phyloP scores from a whole-genome alignment of 2,113 vertebrate species.

The Burhinus oedicnemus region DNA sequence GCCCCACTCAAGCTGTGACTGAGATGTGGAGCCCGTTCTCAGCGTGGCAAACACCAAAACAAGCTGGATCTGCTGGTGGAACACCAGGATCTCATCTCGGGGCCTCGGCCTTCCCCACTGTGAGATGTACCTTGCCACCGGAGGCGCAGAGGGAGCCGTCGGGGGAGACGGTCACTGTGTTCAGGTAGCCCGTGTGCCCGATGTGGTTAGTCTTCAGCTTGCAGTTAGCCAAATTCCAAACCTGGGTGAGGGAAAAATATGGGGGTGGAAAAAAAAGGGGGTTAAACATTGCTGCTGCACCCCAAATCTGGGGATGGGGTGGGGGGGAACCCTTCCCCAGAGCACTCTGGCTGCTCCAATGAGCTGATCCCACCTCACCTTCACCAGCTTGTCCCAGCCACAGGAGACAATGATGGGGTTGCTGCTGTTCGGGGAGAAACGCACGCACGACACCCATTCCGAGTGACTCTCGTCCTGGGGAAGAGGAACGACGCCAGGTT shows the following conservation, averaged over 20 bases:
- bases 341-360: too few species aligned
- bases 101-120: fast-evolving
- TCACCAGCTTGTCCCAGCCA: constrained; percentile 97
- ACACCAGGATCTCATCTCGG: fast-evolving
- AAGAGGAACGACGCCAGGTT: not conserved
- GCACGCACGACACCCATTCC: constrained; percentile 95
- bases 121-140: constrained; percentile 86
- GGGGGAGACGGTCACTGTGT: constrained; percentile 94
- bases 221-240: constrained; percentile 98
- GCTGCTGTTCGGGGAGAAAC: constrained; percentile 97
- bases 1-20: fast-evolving
- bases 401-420: constrained; percentile 99
- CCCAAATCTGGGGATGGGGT: too few species aligned
- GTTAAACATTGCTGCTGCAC: not conserved
- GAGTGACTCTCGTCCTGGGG: constrained; percentile 91
- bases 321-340: too few species aligned
- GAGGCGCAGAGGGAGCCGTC: constrained; percentile 97
- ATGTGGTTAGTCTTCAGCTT: constrained; percentile 99
- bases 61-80: not conserved
- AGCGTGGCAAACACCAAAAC: not conserved
- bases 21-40: fast-evolving
- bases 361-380: constrained; percentile 76
- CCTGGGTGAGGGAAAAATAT: constrained; percentile 60
- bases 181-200: constrained; percentile 92
- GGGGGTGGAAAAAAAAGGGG: fast-evolving